A percentile compares a stretch with the other conserved stretches of the same genome.
Conservation (phyloP, 2,888 invertebrate species). For the Cantharis rufa region DNA sequence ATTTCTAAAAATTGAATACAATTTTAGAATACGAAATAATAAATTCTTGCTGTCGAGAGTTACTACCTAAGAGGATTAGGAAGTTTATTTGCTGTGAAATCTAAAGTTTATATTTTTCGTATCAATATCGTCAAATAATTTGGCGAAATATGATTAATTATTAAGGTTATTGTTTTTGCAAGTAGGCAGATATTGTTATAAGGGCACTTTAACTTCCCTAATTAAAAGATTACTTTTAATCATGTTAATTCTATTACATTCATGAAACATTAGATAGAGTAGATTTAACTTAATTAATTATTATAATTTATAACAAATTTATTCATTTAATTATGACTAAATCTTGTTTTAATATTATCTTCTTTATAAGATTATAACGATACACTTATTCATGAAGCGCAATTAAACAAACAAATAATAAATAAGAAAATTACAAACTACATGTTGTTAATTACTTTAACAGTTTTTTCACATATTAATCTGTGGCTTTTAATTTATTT, state of each 20-base stretch:
- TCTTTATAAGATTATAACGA: slow-evolving; percentile 12
- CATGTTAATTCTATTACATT: neutral
- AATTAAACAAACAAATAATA: slow-evolving; percentile 26
- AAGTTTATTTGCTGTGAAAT: too few relatives aligned
- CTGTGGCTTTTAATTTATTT: slow-evolving; percentile 39
- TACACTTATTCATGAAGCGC: slow-evolving; percentile 25
- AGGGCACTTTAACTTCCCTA: neutral
- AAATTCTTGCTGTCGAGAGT: neutral
- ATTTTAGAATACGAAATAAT: too few relatives aligned
- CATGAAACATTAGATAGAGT: neutral
- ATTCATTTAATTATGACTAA: slow-evolving; percentile 1
- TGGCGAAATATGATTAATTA: neutral
- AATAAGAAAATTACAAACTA: slow-evolving; percentile 24
- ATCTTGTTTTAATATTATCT: neutral
- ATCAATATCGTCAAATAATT: neutral
- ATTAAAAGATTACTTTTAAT: neutral
- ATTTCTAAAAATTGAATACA: too few relatives aligned
- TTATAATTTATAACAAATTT: slow-evolving; percentile 2
- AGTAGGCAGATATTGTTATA: neutral
- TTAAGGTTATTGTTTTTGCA: neutral
- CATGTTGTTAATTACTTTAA: slow-evolving; percentile 29
- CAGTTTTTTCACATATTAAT: slow-evolving; percentile 35
- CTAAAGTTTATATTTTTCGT: neutral
- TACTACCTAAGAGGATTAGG: neutral
- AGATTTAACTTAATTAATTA: slow-evolving; percentile 4